A percentile compares a stretch with the other conserved stretches of the same genome.
Conservation (phyloP, 2,888 invertebrate genomes). For the Thereva nobilitata region DNA sequence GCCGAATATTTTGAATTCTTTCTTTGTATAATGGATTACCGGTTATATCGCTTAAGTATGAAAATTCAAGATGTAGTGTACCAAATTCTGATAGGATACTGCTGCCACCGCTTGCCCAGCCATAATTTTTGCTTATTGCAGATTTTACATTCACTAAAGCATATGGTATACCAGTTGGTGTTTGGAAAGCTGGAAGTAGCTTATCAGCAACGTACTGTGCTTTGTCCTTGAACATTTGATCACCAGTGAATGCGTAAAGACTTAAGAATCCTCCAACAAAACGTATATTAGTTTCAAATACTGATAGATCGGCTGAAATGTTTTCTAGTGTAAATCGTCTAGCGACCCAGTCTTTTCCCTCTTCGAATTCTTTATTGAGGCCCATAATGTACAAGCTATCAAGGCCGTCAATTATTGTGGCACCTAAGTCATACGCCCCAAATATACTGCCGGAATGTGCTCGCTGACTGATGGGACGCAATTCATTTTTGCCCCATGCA, state of each 20-base stretch:
- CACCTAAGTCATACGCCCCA: slow-evolving; percentile 82
- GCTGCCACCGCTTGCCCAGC: slow-evolving; percentile 94
- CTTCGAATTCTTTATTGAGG: slow-evolving; percentile 87
- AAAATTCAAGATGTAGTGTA: slow-evolving; percentile 94
- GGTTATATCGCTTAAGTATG: slow-evolving; percentile 93
- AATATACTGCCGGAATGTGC: slow-evolving; percentile 92
- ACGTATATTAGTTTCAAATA: slow-evolving; percentile 98
- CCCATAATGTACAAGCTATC: slow-evolving; percentile 98
- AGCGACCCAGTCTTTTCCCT: slow-evolving; percentile 92
- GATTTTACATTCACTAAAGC: slow-evolving; percentile 91
- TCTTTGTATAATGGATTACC: slow-evolving; percentile 85
- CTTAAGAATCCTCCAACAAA: slow-evolving; percentile 95
- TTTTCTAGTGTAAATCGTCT: slow-evolving; percentile 77
- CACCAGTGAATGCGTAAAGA: slow-evolving; percentile 94
- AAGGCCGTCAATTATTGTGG: slow-evolving; percentile 94
- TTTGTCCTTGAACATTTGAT: slow-evolving; percentile 89
- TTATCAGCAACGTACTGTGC: slow-evolving; percentile 91
- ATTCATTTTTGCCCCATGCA: slow-evolving; percentile 99
- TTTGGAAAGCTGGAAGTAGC: slow-evolving; percentile 94
- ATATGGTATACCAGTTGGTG: slow-evolving; percentile 94
- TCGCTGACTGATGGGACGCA: slow-evolving; percentile 85
- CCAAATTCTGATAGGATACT: slow-evolving; percentile 97
- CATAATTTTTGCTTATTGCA: slow-evolving; percentile 89
- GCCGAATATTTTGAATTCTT: slow-evolving; percentile 88
- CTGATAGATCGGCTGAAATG: slow-evolving; percentile 86